Percentiles rank a stretch among this genome's conserved stretches.
These are phyloP conservation scores for Eurytoma californica DNA, from an alignment of 2,888 invertebrate species.

Conservation along the genomic window DNA sequence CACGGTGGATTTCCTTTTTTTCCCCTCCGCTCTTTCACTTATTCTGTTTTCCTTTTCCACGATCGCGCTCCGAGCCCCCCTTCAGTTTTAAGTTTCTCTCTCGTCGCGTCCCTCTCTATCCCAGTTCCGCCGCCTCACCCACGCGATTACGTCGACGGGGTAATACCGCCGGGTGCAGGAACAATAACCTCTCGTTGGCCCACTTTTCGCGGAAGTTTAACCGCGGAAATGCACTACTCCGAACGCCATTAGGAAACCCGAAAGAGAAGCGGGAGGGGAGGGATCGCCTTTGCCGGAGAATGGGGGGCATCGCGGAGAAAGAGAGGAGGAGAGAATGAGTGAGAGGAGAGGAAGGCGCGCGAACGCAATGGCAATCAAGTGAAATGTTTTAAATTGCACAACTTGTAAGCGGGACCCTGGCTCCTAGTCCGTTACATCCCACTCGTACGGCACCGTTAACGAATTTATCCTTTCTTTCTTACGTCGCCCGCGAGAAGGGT, in stretches of 20 bases:
- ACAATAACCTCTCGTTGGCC: constrained; percentile 51
- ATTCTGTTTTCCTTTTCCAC: not conserved
- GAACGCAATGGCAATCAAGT: constrained; percentile 15
- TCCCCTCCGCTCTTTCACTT: not conserved
- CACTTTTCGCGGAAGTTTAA: constrained; percentile 50
- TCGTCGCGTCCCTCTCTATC: not conserved
- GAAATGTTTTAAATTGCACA: constrained; percentile 40
- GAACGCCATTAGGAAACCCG: constrained; percentile 37
- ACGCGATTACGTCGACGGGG: constrained; percentile 29
- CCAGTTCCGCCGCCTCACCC: constrained; percentile 1
- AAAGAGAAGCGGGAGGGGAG: not conserved
- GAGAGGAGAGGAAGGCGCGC: not conserved
- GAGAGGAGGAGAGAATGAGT: not conserved
- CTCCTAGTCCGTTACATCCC: constrained; percentile 11
- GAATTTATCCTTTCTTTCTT: not conserved
- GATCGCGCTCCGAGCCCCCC: not conserved
- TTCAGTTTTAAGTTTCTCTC: not conserved
- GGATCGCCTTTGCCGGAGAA: not conserved
- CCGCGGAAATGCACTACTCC: constrained; percentile 39
- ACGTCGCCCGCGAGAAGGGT: too few species aligned
- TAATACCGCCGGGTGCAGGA: constrained; percentile 34
- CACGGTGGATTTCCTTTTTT: not conserved
- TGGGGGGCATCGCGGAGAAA: not conserved
- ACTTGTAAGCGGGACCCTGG: not conserved
- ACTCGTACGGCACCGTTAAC: not conserved